Percentiles rank a stretch among this genome's conserved stretches.
These are phyloP conservation scores for Netelia melanura DNA, from an alignment of 2,888 invertebrate genomes.

Conservation along the genomic window DNA sequence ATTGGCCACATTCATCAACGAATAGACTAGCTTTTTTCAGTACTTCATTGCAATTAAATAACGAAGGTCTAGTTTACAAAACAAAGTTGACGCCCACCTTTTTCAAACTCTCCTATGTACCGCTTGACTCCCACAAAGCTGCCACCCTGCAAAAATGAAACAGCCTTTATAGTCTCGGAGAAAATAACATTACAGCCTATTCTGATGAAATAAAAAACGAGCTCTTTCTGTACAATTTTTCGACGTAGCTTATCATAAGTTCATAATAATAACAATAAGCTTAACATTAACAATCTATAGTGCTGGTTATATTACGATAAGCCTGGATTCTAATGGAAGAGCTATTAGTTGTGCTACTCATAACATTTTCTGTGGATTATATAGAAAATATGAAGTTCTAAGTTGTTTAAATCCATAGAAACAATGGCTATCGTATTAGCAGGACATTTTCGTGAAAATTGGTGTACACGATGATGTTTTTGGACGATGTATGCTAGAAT, in stretches of 20 bases:
- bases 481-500: neutral
- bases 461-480: neutral
- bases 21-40: neutral
- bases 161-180: conserved; percentile 77
- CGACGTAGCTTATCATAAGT: conserved; percentile 13
- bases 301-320: neutral
- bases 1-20: neutral
- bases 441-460: neutral
- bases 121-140: conserved; percentile 75
- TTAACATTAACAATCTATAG: conserved; percentile 50
- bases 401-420: neutral
- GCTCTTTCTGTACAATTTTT: conserved; percentile 49
- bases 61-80: conserved; percentile 68
- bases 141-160: conserved; percentile 81
- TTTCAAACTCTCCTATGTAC: conserved; percentile 72
- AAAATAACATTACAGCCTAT: conserved; percentile 72
- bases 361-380: neutral
- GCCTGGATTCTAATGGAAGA: neutral
- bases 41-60: conserved; percentile 53
- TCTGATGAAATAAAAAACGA: conserved; percentile 20
- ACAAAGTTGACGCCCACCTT: conserved; percentile 79
- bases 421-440: too few relatives aligned
- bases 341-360: too few relatives aligned
- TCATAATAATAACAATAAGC: conserved; percentile 41
- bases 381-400: conserved; percentile 1